These are phyloP conservation scores for Taenaris catops DNA, from an alignment of 2,888 invertebrate species.

Conservation along the genomic window DNA sequence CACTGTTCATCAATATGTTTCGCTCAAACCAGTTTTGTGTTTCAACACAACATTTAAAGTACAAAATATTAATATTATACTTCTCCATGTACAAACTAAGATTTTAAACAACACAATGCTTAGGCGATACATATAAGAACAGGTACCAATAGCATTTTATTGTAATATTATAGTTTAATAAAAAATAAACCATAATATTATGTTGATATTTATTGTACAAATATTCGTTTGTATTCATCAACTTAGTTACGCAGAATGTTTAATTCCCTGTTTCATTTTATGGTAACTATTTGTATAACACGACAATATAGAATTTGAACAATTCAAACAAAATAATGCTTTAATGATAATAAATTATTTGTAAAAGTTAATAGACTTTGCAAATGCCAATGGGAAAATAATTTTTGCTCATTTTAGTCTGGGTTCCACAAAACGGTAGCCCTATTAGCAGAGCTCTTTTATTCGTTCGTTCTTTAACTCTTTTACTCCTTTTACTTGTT, in stretches of 20 bases:
- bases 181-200: no score
- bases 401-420: slow-evolving; percentile 18
- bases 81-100: no score
- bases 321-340: slow-evolving; percentile 1
- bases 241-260: background rate
- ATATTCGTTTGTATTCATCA: no score
- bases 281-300: slow-evolving; percentile 3
- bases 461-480: slow-evolving; percentile 16
- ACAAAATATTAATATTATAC: no score
- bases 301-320: slow-evolving; percentile 1
- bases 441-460: slow-evolving; percentile 22
- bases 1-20: no score
- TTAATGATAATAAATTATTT: slow-evolving; percentile 9
- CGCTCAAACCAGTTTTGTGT: no score
- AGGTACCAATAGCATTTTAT: no score
- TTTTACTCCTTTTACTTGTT: slow-evolving; percentile 31
- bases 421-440: slow-evolving; percentile 16
- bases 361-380: slow-evolving; percentile 10
- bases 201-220: no score
- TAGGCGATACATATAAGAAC: no score
- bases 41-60: no score
- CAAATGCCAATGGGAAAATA: slow-evolving; percentile 12
- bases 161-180: no score
- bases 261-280: slow-evolving; percentile 1
- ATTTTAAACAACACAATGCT: no score